Evolutionary conservation across 1,140 invertebrate species (phyloP), one percentile per base, ranked within the genome.

Genomic region (Agrilus planipennis): DNA sequence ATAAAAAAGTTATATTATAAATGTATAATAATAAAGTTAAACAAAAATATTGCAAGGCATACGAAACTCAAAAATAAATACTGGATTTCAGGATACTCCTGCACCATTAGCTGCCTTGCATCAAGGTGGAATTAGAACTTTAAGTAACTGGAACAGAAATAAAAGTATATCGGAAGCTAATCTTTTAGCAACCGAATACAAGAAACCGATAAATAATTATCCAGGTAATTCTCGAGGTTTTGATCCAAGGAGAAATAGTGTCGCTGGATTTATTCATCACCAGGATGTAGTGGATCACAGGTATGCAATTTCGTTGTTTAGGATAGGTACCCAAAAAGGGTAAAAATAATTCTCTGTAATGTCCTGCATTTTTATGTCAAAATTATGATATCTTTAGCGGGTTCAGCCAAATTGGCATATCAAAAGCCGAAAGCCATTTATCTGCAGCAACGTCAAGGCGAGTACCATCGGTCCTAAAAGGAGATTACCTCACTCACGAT

Each of bases 91-190:
- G n/a, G n/a, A n/a, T 10, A 60, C 62, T 16, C 62, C 59, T 18
- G 64, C 71, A 12, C 72, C 72, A 2, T 42, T 73, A 16, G 72
- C 72, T 10, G 71, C 70, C 11, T 68, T 73, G 61, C 70, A 73
- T 41, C 71, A 73, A 50, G 69, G 67, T 0, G 70, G 70, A 11
- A 65, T 77, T 17, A 58, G 71, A 20, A 60, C 64, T 1, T 60
- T 65, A 2, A 60, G 60, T 0, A 61, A 64, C 23, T 77, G 75
- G 64, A 71, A 71, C 10, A 59, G 74, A 29, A 60, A 79, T 49
- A 73, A 77, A 44, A 77, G 75, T 32, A 68, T 71, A 14, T 85
- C 81, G 44, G 84, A 87, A 58, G 82, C 82, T 12, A 85, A 87
- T 62, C 67, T 87, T 1, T 58, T 86, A 7, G 71, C 76, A 3